Percentiles rank a stretch among this genome's conserved stretches.
phyloP scores from a whole-genome alignment of 2,888 invertebrate species.

The Octodonta nipae region DNA sequence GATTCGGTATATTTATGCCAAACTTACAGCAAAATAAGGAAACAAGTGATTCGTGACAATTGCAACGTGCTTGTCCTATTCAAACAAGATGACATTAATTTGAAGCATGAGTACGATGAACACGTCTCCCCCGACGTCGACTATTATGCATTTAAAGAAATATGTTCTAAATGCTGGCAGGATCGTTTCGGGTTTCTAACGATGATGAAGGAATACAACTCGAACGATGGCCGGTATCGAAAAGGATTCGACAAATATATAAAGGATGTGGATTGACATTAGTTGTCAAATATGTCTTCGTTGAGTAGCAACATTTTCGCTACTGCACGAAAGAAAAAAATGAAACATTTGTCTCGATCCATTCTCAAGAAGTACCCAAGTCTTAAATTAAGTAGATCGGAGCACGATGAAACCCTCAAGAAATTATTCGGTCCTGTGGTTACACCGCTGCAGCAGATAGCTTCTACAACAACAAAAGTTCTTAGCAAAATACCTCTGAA shows the following conservation, averaged over 20 bases:
- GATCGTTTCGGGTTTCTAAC: constrained; percentile 3
- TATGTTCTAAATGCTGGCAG: constrained; percentile 4
- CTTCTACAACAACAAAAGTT: too few relatives aligned
- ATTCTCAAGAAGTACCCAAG: too few relatives aligned
- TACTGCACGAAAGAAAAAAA: too few relatives aligned
- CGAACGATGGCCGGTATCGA: constrained; percentile 4
- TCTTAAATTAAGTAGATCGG: too few relatives aligned
- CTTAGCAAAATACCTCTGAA: too few relatives aligned
- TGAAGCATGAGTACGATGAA: constrained; percentile 9
- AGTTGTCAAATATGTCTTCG: too few relatives aligned
- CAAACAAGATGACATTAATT: constrained; percentile 14
- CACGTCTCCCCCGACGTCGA: constrained; percentile 6
- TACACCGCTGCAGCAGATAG: too few relatives aligned
- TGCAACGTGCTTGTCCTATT: constrained; percentile 18
- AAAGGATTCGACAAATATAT: constrained; percentile 6
- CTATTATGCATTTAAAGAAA: constrained; percentile 4
- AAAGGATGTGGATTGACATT: too few relatives aligned
- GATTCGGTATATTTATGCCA: constrained; percentile 4
- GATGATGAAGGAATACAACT: constrained; percentile 5
- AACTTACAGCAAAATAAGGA: constrained; percentile 5
- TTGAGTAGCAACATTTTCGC: too few relatives aligned
- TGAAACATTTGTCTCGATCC: too few relatives aligned
- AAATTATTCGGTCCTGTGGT: too few relatives aligned
- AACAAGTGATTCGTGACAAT: constrained; percentile 7
- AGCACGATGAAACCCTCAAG: too few relatives aligned